phyloP scores from a whole-genome alignment of 2,797 vertebrate genomes.

The Cynopterus sphinx region DNA sequence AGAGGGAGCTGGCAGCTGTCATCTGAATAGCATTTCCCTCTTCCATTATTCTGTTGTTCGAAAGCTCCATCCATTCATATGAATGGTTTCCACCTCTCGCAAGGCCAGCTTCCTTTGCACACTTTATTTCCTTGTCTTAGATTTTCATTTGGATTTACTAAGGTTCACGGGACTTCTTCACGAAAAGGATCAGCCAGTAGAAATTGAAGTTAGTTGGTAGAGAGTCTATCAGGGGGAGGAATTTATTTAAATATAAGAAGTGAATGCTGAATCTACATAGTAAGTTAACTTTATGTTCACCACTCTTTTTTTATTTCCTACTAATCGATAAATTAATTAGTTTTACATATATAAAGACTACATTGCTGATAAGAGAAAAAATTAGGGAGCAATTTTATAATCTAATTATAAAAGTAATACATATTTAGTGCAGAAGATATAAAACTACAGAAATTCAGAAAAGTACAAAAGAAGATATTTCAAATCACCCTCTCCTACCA shows the following conservation, averaged over 20 bases:
- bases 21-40: slow-evolving; percentile 41
- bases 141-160: slow-evolving; percentile 36
- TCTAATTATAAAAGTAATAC: slow-evolving; percentile 8
- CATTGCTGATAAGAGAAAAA: slow-evolving; percentile 32
- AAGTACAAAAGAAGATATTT: slow-evolving; percentile 36
- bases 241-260: slow-evolving; percentile 46
- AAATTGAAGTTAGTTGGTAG: slow-evolving; percentile 26
- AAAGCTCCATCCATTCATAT: slow-evolving; percentile 48
- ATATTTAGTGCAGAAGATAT: slow-evolving; percentile 24
- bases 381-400: slow-evolving; percentile 7
- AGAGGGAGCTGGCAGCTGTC: slow-evolving; percentile 49
- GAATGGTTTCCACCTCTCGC: slow-evolving; percentile 18
- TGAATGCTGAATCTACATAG: slow-evolving; percentile 29
- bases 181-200: slow-evolving; percentile 4
- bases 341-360: not conserved
- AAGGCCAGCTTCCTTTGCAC: not conserved
- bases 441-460: slow-evolving; percentile 20
- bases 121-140: slow-evolving; percentile 35
- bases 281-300: slow-evolving; percentile 24
- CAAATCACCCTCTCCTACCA: not conserved
- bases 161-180: slow-evolving; percentile 24
- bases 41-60: slow-evolving; percentile 9
- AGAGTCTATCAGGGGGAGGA: not conserved
- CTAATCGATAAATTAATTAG: slow-evolving; percentile 15
- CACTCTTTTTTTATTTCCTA: not conserved